Percentiles rank a stretch among this genome's conserved stretches.
Conservation (phyloP, 2,797 vertebrate species). For the Mallotus villosus region DNA sequence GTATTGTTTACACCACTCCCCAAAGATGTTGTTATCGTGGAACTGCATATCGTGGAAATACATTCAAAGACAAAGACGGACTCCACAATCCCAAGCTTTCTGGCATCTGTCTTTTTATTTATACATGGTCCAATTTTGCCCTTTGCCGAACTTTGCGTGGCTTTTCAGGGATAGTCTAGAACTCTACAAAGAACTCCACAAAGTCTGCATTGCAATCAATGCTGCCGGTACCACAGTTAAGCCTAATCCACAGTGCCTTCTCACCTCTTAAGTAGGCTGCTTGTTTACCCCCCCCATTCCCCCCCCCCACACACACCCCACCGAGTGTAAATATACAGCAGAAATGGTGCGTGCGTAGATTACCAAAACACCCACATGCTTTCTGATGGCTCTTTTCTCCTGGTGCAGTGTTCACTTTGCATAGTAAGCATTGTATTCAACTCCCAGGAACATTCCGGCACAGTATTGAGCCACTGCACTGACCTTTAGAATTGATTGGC, state of each 20-base stretch:
- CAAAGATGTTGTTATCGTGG: slow-evolving; percentile 9
- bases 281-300: slow-evolving; percentile 53
- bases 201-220: slow-evolving; percentile 72
- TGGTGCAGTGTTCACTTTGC: slow-evolving; percentile 29
- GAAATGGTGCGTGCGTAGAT: slow-evolving; percentile 25
- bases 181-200: slow-evolving; percentile 31
- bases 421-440: slow-evolving; percentile 32
- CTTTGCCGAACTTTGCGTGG: not conserved
- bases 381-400: not conserved
- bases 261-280: slow-evolving; percentile 60
- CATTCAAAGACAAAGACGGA: too few relatives aligned
- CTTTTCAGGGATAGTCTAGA: not conserved
- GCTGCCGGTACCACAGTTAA: slow-evolving; percentile 59
- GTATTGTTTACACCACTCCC: slow-evolving; percentile 21
- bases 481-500: slow-evolving; percentile 62
- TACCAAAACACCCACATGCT: slow-evolving; percentile 28
- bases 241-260: slow-evolving; percentile 72
- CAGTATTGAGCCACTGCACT: slow-evolving; percentile 36
- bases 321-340: slow-evolving; percentile 32
- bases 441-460: slow-evolving; percentile 38
- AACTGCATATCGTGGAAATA: slow-evolving; percentile 3
- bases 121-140: too few relatives aligned
- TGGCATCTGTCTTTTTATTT: not conserved
- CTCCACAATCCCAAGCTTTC: too few relatives aligned
- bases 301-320: not conserved